Evolutionary conservation across 2,888 invertebrate species (phyloP), one percentile per base, ranked within the genome.

Genomic region (Drosophila neonasuta): DNA sequence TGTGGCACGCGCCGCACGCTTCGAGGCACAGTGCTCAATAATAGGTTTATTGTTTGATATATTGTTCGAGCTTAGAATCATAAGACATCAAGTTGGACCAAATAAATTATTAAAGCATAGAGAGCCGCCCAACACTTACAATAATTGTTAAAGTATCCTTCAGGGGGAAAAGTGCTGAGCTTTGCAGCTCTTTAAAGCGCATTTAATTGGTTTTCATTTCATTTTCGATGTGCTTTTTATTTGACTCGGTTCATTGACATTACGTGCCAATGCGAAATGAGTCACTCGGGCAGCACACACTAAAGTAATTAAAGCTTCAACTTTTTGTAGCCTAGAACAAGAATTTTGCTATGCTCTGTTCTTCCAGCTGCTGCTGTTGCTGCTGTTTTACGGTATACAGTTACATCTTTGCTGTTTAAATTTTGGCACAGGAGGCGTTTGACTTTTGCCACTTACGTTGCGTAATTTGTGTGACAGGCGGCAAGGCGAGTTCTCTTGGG

Each of bases 31-130:
- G 17, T 24, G 24, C 24, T 24, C 45, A 29, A 7, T 17, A 74
- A 84, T 81, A 85, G 80, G 70, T 74, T 79, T 87, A 79, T 79
- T 85, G 74, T 74, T 74, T 87, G 82, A 87, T 82, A 87, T 81
- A 82, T 85, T 74, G 65, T 87, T 74, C 42, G 64, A 24, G 61
- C 72, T 64, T 20, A 54, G 65, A 67, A 46, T 46, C 42, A 58
- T 68, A 66, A 70, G 67, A 24, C 62, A 77, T 49, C 42, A 32
- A 36, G 13, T 29, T 45, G 8, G 55, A 36, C 45, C 54, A 55
- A 59, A 77, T 77, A 60, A 78, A 71, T 75, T 77, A 78, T 77
- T 60, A 63, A 77, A 49, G 64, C 20, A 3, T n/a, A 32, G 39
- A n/a, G 17, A 54, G 41, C 10, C 17, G 30, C 54, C 39, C 13